Evolutionary conservation across 2,113 vertebrate species (phyloP).

Genomic region (Malurus melanocephalus): DNA sequence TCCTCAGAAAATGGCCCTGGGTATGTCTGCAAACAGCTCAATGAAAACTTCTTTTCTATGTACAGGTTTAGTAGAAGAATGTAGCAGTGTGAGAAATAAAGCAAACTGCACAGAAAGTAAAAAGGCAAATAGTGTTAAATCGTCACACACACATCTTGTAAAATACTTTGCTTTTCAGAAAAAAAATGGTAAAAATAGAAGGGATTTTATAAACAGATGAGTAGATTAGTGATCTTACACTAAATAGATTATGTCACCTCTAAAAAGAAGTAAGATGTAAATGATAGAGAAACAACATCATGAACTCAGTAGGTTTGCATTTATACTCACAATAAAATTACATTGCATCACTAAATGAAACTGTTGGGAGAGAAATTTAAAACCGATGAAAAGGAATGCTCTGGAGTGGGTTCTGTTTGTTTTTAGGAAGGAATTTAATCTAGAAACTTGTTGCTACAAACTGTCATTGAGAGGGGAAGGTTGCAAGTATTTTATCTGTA

Average conservation of each 20-base stretch:
- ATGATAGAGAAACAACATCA: neutral
- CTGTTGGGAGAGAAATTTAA: neutral
- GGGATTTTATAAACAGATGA: neutral
- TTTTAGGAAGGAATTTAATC: neutral
- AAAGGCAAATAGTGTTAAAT: neutral
- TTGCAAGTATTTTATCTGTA: neutral
- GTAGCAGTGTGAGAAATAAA: neutral
- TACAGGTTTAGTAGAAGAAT: neutral
- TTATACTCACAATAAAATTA: neutral
- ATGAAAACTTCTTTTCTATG: neutral
- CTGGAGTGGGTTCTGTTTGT: neutral
- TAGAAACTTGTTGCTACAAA: neutral
- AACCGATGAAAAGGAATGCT: neutral
- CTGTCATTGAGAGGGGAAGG: neutral
- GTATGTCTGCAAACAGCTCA: neutral
- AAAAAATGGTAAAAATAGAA: neutral
- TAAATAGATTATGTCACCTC: neutral
- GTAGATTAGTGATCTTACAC: neutral
- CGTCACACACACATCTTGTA: neutral
- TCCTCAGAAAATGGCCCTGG: neutral
- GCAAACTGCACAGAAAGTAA: neutral
- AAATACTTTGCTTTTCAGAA: neutral
- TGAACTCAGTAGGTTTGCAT: neutral
- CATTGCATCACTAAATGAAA: neutral
- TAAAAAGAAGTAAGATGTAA: neutral